Evolutionary conservation across 2,797 vertebrate species (phyloP).

Genomic region (Pangasius mekongensis): DNA sequence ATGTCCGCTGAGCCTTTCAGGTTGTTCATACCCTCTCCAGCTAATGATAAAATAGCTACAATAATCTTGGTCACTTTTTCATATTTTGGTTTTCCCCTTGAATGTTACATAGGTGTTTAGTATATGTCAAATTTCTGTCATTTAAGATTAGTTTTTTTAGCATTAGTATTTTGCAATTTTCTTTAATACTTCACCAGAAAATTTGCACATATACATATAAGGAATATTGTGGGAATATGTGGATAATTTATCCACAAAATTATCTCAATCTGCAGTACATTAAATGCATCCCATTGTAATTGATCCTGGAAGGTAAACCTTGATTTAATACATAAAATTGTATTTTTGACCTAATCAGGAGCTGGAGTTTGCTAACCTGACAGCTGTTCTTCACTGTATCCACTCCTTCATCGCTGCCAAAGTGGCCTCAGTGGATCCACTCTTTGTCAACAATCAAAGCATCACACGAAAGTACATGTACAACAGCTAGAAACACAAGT

Average conservation of each 20-base stretch:
- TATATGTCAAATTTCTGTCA: background rate
- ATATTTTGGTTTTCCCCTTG: background rate
- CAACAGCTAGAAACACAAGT: slow-evolving; percentile 74
- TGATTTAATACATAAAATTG: background rate
- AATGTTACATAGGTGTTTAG: background rate
- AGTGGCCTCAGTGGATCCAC: slow-evolving; percentile 91
- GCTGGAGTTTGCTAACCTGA: slow-evolving; percentile 90
- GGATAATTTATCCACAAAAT: background rate
- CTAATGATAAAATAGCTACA: background rate
- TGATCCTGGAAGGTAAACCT: background rate
- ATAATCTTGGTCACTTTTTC: background rate
- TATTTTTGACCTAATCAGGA: slow-evolving; percentile 73
- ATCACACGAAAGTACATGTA: slow-evolving; percentile 79
- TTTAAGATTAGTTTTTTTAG: background rate
- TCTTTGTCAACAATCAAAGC: slow-evolving; percentile 85
- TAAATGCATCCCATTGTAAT: background rate
- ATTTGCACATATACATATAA: background rate
- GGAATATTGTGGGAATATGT: background rate
- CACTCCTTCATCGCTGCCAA: slow-evolving; percentile 94
- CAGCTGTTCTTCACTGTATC: slow-evolving; percentile 89
- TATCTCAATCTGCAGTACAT: background rate
- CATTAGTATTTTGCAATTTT: background rate
- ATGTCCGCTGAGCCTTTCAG: background rate
- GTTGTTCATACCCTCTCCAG: background rate
- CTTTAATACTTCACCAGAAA: background rate